Base-by-base conservation (phyloP, 2,888 invertebrate species). In the Aspidiotus destructor region DNA sequence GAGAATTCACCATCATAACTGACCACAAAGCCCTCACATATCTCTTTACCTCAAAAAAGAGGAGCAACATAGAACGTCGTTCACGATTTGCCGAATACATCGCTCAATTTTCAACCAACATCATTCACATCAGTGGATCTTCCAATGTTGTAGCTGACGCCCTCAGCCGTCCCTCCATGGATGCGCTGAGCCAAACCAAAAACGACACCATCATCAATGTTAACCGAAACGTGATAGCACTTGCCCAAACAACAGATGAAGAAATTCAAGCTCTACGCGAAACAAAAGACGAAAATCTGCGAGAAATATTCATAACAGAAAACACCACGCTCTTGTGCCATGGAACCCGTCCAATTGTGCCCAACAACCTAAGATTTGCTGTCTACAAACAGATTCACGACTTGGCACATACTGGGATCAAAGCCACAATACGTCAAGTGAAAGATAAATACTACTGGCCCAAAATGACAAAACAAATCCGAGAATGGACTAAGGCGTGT, bases 371-470 rank as follows among this genome's bases (percentile, higher is more conserved):
- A 53, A 15, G 70, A 16, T n/a, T 61, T 15, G 9, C 48, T 16
- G 11, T 69, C 9, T 72, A 71, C 44, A 53, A 74, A 41, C 8
- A 64, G 0, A 5, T 75, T 0, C 75, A 76, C 69, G 61, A 69
- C 0, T 69, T 75, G 0, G 70, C 72, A 8, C 75, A 74, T 68
- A 73, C 73, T 7, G 74, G 74, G 0, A 68, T 71, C 0, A 72
- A 71, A 1, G 72, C 73, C 0, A 74, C 75, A 1, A 68, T 69
- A 6, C 74, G 73, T 11, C 55, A 77, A 1, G 72, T 78, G 0
- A 64, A 75, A 0, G 61, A 75, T 17, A 72, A 76, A 0, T 78
- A 73, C 55, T 75, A 78, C 0, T 78, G 78, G 77, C 11, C 13
- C 11, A 52, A 52, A 52, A 52, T 52, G 52, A n/a, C 52, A 2